Percentiles rank a stretch among this genome's conserved stretches.
These are phyloP conservation scores for Ostrea denselamellosa DNA, from an alignment of 1,140 invertebrate genomes.

Conservation along the genomic window DNA sequence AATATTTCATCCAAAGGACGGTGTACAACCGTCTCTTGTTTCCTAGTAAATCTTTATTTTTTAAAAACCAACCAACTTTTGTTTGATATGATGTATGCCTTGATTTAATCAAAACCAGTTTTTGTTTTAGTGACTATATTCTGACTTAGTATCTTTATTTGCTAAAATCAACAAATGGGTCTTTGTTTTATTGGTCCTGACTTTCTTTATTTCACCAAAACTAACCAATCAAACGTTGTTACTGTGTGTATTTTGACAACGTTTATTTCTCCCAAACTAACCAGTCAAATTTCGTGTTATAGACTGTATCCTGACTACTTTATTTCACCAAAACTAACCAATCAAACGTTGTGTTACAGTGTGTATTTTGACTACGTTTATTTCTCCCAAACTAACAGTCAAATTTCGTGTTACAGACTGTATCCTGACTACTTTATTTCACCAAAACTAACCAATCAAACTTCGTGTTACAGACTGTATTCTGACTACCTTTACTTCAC, in stretches of 20 bases:
- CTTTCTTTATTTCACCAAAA: slow-evolving; percentile 61
- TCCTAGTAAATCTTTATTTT: no score
- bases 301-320: slow-evolving; percentile 75
- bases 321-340: background rate
- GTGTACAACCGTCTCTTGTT: no score
- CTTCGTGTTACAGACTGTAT: slow-evolving; percentile 67
- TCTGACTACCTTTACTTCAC: slow-evolving; percentile 75
- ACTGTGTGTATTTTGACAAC: slow-evolving; percentile 74
- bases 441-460: background rate
- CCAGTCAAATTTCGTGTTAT: slow-evolving; percentile 46
- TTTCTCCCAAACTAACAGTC: background rate
- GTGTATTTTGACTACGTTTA: slow-evolving; percentile 73
- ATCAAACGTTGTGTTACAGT: slow-evolving; percentile 58
- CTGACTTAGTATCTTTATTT: background rate
- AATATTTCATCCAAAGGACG: no score
- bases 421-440: slow-evolving; percentile 74
- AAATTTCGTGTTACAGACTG: slow-evolving; percentile 63
- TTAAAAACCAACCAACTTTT: no score
- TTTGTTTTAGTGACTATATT: background rate
- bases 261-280: slow-evolving; percentile 47
- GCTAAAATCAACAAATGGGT: background rate
- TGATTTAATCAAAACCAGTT: no score
- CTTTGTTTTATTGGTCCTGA: slow-evolving; percentile 68
- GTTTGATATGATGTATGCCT: no score
- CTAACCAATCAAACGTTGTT: slow-evolving; percentile 10